Evolutionary conservation across 2,797 vertebrate genomes (phyloP), one percentile per base, ranked within the genome.

Genomic region (Parauchenoglanis ngamensis): DNA sequence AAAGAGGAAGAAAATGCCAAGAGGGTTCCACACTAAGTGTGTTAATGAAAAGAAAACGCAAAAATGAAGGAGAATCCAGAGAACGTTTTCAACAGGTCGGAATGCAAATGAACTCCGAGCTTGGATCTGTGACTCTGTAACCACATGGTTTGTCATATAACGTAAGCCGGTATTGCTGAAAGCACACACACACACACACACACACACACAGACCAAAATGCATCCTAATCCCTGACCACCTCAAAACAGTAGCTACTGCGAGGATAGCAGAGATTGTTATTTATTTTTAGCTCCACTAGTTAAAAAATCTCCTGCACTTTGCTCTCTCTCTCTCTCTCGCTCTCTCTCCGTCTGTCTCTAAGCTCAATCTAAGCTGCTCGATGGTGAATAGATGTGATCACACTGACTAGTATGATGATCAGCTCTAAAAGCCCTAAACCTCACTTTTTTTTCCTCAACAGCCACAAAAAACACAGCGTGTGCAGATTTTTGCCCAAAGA

Each of bases 381-480:
- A 91, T 93, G 88, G 87, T 89, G 83, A 92, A 93, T 92, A 93
- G 72, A 93, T 91, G 92, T 91, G 89, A 92, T 77, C 91, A 90
- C 81, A 72, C 90, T 88, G 89, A 93, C 92, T 88, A 88, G 91
- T 91, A 95, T 92, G 93, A 95, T 94, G 94, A 94, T 94, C 92
- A 92, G 88, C 81, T 6, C 76, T 93, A 91, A 95, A 95, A 95
- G 94, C 92, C 94, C 93, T 94, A 93, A 95, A 94, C 90, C 91
- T 90, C 93, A 95, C 92, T 94, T 93, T 93, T 95, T 95, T 56
- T 7, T 10, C 10, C 10, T 19, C 49, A 44, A 21, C 67, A 84
- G 84, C 89, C 85, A 88, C 88, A 6, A n/a, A 61, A 31, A 83
- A 90, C 83, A 89, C 40, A 17, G 75, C 28, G 31, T 72, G 54